phyloP scores from a whole-genome alignment of 2,888 invertebrate genomes.

The Oegoconia quadripuncta region DNA sequence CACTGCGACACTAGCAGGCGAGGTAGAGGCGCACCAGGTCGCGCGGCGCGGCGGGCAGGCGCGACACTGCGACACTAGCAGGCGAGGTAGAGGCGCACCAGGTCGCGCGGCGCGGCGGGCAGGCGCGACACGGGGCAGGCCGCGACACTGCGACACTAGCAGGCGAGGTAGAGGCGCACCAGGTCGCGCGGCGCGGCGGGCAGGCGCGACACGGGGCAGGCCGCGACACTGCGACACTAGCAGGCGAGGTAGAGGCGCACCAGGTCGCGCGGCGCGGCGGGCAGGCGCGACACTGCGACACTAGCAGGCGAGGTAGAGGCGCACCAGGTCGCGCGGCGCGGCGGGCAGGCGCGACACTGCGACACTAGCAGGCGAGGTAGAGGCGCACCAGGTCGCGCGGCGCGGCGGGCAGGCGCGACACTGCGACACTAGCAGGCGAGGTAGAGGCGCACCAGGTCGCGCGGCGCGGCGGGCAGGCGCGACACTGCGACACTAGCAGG shows the following conservation, averaged over 20 bases:
- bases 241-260: slow-evolving; percentile 85
- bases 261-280: slow-evolving; percentile 82
- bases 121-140: slow-evolving; percentile 90
- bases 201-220: slow-evolving; percentile 89
- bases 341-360: slow-evolving; percentile 87
- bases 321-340: slow-evolving; percentile 80
- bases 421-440: too few relatives aligned
- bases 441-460: slow-evolving; percentile 83
- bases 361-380: too few relatives aligned
- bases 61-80: too few relatives aligned
- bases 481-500: too few relatives aligned
- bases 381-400: slow-evolving; percentile 82
- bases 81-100: slow-evolving; percentile 86
- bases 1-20: too few relatives aligned
- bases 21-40: slow-evolving; percentile 83
- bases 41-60: slow-evolving; percentile 83
- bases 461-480: slow-evolving; percentile 83
- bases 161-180: slow-evolving; percentile 84
- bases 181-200: slow-evolving; percentile 83
- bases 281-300: too few relatives aligned
- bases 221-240: too few relatives aligned
- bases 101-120: slow-evolving; percentile 81
- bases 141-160: too few relatives aligned
- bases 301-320: too few relatives aligned
- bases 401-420: slow-evolving; percentile 84